These are phyloP conservation scores for Papilio machaon DNA, from an alignment of 1,140 invertebrate genomes.

Conservation along the genomic window DNA sequence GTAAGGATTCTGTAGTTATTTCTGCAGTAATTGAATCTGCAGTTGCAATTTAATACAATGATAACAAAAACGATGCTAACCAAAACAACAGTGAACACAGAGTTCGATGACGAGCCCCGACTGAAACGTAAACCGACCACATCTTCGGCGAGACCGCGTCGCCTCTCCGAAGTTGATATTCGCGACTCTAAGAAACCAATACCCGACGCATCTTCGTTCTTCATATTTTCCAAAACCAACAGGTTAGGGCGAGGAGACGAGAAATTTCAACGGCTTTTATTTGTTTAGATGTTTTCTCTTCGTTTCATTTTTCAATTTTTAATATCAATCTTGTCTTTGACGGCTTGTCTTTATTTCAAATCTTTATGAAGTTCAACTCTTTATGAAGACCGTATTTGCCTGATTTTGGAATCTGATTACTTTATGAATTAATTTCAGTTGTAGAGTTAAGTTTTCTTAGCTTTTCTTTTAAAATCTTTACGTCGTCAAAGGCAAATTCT, in stretches of 20 bases:
- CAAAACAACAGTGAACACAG: conserved; percentile 75
- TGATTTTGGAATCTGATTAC: background rate
- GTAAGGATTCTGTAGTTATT: background rate
- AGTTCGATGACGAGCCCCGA: conserved; percentile 72
- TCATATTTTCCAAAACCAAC: conserved; percentile 97
- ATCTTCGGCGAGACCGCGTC: conserved; percentile 90
- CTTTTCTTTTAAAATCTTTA: conserved; percentile 13
- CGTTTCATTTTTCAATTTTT: conserved; percentile 52
- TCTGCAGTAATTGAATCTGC: background rate
- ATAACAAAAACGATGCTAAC: conserved; percentile 52
- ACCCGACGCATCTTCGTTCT: conserved; percentile 96
- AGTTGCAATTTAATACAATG: background rate
- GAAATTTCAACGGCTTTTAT: conserved; percentile 49
- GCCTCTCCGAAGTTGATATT: conserved; percentile 95
- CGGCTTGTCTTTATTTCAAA: conserved; percentile 42
- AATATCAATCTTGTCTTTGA: conserved; percentile 52
- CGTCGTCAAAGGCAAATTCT: conserved; percentile 53
- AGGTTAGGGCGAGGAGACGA: conserved; percentile 84
- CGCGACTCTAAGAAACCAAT: conserved; percentile 95
- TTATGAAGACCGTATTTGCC: background rate
- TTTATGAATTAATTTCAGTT: conserved; percentile 13
- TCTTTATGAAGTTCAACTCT: background rate
- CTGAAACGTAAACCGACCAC: conserved; percentile 76
- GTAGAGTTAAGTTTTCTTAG: background rate
- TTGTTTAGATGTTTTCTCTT: conserved; percentile 68